A percentile compares a stretch with the other conserved stretches of the same genome.
These are phyloP conservation scores for Podilymbus podiceps DNA, from an alignment of 2,113 vertebrate genomes.

Conservation along the genomic window DNA sequence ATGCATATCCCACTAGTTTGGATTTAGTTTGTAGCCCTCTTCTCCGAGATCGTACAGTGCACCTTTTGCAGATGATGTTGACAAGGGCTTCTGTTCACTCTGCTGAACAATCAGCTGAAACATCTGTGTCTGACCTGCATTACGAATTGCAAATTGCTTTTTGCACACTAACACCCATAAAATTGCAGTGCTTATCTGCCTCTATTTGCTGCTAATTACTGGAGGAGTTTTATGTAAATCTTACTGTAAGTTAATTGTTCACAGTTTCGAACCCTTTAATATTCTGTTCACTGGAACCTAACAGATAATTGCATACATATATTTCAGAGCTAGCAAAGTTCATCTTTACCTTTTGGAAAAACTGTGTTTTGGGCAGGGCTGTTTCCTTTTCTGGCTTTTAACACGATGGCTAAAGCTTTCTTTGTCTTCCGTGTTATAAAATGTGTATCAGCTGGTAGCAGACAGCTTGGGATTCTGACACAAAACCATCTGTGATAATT, in stretches of 20 bases:
- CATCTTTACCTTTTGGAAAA: background rate
- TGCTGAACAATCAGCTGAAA: background rate
- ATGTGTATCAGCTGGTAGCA: background rate
- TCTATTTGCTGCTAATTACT: constrained; percentile 38
- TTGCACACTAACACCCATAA: constrained; percentile 1
- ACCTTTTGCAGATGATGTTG: background rate
- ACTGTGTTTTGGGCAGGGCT: background rate
- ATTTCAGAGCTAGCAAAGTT: background rate
- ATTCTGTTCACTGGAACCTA: background rate
- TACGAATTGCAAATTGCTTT: constrained; percentile 13
- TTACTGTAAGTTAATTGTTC: constrained; percentile 36
- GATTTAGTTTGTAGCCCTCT: background rate
- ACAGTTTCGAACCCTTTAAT: background rate
- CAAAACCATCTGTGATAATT: background rate
- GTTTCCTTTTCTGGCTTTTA: background rate
- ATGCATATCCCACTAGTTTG: background rate
- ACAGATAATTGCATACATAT: background rate
- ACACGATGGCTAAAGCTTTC: background rate
- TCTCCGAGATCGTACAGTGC: background rate
- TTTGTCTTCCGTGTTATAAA: background rate
- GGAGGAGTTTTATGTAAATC: constrained; percentile 31
- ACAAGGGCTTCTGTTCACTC: background rate
- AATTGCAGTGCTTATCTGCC: constrained; percentile 28
- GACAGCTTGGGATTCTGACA: background rate
- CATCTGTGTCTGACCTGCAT: constrained; percentile 17